phyloP scores from a whole-genome alignment of 2,113 vertebrate genomes.

The Lepisosteus osseus region DNA sequence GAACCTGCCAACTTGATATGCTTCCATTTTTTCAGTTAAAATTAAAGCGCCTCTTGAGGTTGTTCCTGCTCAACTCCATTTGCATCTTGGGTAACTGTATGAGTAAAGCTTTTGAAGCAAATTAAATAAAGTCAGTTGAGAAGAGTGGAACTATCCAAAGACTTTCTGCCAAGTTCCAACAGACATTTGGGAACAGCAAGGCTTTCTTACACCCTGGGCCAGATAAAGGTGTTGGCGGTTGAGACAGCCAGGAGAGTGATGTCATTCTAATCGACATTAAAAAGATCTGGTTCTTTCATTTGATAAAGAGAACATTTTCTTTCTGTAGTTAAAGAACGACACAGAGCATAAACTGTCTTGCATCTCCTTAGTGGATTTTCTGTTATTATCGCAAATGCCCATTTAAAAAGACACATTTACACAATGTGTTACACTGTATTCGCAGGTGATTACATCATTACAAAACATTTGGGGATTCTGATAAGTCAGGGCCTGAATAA shows the following conservation, averaged over 20 bases:
- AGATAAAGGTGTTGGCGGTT: conserved; percentile 27
- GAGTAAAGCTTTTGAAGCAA: conserved; percentile 13
- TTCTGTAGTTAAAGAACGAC: too few relatives aligned
- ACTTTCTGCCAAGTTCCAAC: conserved; percentile 22
- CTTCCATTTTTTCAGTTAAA: conserved; percentile 10
- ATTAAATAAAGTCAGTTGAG: conserved; percentile 1
- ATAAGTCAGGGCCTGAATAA: too few relatives aligned
- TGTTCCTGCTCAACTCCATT: conserved; percentile 6
- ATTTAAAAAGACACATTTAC: too few relatives aligned
- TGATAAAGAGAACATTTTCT: not conserved
- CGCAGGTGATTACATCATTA: too few relatives aligned
- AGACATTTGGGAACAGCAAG: conserved; percentile 13
- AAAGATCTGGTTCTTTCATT: conserved; percentile 16
- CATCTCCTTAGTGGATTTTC: too few relatives aligned
- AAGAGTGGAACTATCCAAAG: conserved; percentile 13
- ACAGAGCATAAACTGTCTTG: too few relatives aligned
- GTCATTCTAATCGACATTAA: conserved; percentile 16
- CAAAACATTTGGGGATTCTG: too few relatives aligned
- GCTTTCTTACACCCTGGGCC: not conserved
- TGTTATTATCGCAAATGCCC: too few relatives aligned
- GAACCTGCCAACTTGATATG: conserved; percentile 16
- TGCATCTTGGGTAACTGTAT: conserved; percentile 6
- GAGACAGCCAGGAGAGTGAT: conserved; percentile 18
- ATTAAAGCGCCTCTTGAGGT: conserved; percentile 24
- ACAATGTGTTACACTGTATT: too few relatives aligned